These are phyloP conservation scores for Alouatta caraya DNA, from an alignment of 2,797 vertebrate genomes.

Conservation along the genomic window DNA sequence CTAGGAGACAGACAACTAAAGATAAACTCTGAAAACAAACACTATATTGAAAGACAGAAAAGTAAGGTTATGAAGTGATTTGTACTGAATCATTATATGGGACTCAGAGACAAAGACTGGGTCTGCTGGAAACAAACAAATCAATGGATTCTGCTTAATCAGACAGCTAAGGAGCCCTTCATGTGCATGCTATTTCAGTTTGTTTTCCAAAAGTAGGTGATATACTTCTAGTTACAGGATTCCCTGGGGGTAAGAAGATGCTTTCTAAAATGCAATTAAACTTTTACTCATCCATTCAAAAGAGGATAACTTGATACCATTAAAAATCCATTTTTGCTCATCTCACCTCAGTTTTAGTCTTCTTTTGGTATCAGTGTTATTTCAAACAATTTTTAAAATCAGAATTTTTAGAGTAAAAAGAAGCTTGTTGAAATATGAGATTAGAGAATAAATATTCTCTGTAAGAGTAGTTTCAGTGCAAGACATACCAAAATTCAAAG, in stretches of 20 bases:
- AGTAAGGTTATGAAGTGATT: neutral
- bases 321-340: slow-evolving; percentile 55
- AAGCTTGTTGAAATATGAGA: neutral
- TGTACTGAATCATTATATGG: neutral
- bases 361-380: neutral
- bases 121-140: neutral
- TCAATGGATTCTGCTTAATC: neutral
- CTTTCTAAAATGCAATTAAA: slow-evolving; percentile 42
- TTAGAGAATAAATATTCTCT: slow-evolving; percentile 2
- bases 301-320: slow-evolving; percentile 44
- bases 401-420: neutral
- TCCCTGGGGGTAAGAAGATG: neutral
- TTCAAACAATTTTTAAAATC: slow-evolving; percentile 24
- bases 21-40: slow-evolving; percentile 9
- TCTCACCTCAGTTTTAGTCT: slow-evolving; percentile 18
- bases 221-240: neutral
- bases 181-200: neutral
- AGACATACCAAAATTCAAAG: slow-evolving; percentile 26
- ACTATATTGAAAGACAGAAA: neutral
- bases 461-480: neutral
- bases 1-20: neutral
- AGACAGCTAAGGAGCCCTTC: neutral
- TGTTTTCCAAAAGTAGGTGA: neutral
- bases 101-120: neutral
- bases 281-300: slow-evolving; percentile 5